These are phyloP conservation scores for Trogon melanurus DNA, from an alignment of 2,113 vertebrate genomes.

Conservation along the genomic window DNA sequence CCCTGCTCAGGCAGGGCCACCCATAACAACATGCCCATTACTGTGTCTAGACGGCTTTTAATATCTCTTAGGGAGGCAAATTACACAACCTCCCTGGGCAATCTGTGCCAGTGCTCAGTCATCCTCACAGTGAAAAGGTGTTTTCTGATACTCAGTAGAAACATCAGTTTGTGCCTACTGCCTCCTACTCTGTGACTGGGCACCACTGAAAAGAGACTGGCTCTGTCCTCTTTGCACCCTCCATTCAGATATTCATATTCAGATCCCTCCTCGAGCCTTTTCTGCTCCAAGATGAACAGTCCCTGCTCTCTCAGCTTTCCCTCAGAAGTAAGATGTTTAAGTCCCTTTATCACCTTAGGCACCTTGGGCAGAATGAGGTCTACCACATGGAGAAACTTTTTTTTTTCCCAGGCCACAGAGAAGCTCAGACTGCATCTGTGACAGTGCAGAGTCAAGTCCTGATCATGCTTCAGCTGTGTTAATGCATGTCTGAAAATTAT, in stretches of 20 bases:
- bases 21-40: neutral
- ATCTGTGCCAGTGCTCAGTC: neutral
- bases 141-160: neutral
- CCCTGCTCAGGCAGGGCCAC: neutral
- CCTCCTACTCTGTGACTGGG: neutral
- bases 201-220: neutral
- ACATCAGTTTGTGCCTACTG: neutral
- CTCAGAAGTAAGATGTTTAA: neutral
- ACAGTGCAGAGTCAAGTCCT: neutral
- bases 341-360: neutral
- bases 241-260: neutral
- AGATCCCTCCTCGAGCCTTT: neutral
- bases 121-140: neutral
- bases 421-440: neutral
- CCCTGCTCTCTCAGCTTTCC: neutral
- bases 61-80: neutral
- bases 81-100: neutral
- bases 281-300: neutral
- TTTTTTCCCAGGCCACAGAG: neutral
- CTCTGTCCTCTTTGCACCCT: neutral
- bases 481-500: neutral
- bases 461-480: neutral
- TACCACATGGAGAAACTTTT: neutral
- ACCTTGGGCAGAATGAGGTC: neutral
- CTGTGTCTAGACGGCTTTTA: accelerated